Percentiles rank a stretch among this genome's conserved stretches.
phyloP scores from a whole-genome alignment of 2,888 invertebrate genomes.

The Buathra laborator region DNA sequence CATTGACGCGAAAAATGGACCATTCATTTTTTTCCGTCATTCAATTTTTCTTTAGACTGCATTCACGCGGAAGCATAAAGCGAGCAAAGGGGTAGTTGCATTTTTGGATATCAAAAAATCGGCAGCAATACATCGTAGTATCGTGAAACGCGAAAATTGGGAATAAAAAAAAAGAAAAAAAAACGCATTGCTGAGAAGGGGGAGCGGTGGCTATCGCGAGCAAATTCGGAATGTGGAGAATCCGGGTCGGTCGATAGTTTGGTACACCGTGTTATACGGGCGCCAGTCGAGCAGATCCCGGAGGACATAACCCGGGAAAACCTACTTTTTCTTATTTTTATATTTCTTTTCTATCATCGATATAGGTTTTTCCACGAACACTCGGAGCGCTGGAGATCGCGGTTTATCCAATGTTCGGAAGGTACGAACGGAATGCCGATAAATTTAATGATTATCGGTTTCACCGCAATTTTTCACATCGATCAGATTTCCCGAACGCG shows the following conservation, averaged over 20 bases:
- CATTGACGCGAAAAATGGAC: background rate
- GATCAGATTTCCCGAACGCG: background rate
- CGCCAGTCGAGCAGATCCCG: background rate
- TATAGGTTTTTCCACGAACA: background rate
- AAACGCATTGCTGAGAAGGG: background rate
- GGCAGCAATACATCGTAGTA: background rate
- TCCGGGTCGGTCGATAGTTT: constrained; percentile 35
- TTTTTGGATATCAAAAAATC: background rate
- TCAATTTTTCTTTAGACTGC: background rate
- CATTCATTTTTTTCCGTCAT: constrained; percentile 3
- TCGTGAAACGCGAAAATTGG: background rate
- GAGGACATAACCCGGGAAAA: constrained; percentile 31
- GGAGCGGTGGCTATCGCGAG: background rate
- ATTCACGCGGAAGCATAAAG: background rate
- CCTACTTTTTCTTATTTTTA: constrained; percentile 9
- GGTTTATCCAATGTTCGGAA: background rate
- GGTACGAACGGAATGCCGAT: background rate
- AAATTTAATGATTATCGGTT: background rate
- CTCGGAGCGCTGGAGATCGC: background rate
- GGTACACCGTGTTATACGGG: background rate
- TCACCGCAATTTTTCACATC: background rate
- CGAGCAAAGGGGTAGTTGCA: background rate
- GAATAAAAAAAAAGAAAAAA: background rate
- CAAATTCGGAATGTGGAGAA: constrained; percentile 25
- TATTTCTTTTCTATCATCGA: background rate